Evolutionary conservation across 2,797 vertebrate genomes (phyloP).

Genomic region (Coccyzus lansbergi): DNA sequence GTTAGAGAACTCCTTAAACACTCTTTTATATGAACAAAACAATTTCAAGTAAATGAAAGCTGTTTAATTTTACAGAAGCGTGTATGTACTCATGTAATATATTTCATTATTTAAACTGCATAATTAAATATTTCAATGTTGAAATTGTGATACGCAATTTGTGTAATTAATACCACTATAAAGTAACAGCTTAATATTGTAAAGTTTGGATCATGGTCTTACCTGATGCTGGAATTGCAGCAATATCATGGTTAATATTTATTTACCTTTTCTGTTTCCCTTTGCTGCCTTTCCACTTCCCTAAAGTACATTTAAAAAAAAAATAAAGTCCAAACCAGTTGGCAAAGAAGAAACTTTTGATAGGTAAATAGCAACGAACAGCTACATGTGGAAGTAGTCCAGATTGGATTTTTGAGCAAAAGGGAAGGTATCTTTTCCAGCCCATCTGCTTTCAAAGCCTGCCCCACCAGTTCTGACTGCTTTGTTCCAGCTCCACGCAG

Average conservation of each 20-base stretch:
- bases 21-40: not conserved
- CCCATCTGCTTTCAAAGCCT: not conserved
- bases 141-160: not conserved
- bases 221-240: not conserved
- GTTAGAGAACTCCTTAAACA: not conserved
- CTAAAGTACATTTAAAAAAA: not conserved
- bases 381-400: not conserved
- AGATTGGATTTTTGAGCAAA: not conserved
- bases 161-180: not conserved
- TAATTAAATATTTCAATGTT: not conserved
- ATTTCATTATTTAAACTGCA: not conserved
- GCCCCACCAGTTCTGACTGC: fast-evolving
- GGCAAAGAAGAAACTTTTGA: not conserved
- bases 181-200: not conserved
- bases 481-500: not conserved
- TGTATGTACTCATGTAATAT: not conserved
- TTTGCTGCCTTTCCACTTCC: not conserved
- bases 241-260: not conserved
- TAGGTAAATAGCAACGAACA: not conserved
- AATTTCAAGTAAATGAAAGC: not conserved
- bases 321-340: not conserved
- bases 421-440: not conserved
- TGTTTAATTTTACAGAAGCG: not conserved
- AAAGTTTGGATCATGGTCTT: not conserved
- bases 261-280: not conserved